Conservation (phyloP, 2,797 vertebrate species). For the Galagoides demidoff region DNA sequence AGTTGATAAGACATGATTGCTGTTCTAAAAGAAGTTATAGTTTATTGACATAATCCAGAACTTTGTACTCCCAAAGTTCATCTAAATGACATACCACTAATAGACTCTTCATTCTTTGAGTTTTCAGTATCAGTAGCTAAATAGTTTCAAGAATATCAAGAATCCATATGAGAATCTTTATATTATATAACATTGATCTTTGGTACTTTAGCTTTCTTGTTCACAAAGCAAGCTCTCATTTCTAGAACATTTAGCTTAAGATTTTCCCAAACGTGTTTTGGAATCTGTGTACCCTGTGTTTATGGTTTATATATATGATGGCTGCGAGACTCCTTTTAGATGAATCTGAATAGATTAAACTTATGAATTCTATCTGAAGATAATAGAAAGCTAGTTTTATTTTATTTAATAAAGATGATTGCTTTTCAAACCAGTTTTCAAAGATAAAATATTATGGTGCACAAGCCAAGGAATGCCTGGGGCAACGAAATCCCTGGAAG, state of each 20-base stretch:
- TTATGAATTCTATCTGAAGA: neutral
- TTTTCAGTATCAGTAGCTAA: neutral
- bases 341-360: neutral
- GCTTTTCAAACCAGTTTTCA: neutral
- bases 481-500: neutral
- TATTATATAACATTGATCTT: neutral
- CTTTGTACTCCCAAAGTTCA: constrained; percentile 29
- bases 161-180: neutral
- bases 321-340: neutral
- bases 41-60: neutral
- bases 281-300: neutral
- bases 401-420: constrained; percentile 17
- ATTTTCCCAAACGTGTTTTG: neutral
- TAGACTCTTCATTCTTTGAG: neutral
- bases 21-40: neutral
- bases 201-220: neutral
- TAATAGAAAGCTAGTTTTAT: neutral
- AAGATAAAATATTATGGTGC: neutral
- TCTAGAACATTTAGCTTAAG: neutral
- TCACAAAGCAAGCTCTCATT: neutral
- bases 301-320: neutral
- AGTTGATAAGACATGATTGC: neutral
- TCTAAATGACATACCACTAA: constrained; percentile 5
- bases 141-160: neutral
- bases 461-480: neutral